Conservation (phyloP, 2,113 vertebrate species). For the Typhlomys cinereus region DNA sequence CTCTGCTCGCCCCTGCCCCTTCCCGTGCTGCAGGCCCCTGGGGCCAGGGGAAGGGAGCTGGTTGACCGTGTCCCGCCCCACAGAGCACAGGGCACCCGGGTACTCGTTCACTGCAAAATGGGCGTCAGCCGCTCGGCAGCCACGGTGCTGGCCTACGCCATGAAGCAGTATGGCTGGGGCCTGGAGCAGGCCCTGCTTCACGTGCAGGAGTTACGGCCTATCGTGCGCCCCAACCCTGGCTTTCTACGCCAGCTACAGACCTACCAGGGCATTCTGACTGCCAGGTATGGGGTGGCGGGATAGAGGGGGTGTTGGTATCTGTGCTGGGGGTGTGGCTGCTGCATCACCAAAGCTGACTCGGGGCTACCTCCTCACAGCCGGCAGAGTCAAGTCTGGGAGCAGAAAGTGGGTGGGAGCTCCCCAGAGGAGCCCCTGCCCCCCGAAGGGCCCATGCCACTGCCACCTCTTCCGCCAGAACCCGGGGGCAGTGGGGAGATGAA, state of each 20-base stretch:
- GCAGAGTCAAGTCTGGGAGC: constrained; percentile 85
- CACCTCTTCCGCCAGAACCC: constrained; percentile 50
- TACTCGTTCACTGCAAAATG: constrained; percentile 97
- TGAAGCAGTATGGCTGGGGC: constrained; percentile 94
- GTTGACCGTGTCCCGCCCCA: not conserved
- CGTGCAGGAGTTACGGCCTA: constrained; percentile 88
- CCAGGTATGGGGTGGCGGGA: constrained; percentile 85
- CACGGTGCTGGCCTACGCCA: constrained; percentile 94
- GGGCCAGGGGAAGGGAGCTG: not conserved
- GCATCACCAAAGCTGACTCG: constrained; percentile 29
- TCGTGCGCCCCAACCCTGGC: constrained; percentile 92
- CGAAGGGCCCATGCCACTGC: constrained; percentile 79
- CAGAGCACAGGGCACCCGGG: constrained; percentile 88
- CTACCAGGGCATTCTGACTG: constrained; percentile 94
- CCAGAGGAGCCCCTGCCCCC: constrained; percentile 64
- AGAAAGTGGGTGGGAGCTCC: constrained; percentile 58
- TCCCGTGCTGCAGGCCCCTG: not conserved
- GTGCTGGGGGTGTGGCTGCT: not conserved
- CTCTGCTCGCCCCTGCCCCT: not conserved
- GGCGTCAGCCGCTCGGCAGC: constrained; percentile 95
- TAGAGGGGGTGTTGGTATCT: rapidly evolving
- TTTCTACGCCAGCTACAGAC: constrained; percentile 95
- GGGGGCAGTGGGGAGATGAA: constrained; percentile 55
- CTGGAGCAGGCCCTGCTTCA: constrained; percentile 89
- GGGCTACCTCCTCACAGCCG: constrained; percentile 73